Base-by-base conservation (phyloP, 2,888 invertebrate species). In the Apotomis capreana region DNA sequence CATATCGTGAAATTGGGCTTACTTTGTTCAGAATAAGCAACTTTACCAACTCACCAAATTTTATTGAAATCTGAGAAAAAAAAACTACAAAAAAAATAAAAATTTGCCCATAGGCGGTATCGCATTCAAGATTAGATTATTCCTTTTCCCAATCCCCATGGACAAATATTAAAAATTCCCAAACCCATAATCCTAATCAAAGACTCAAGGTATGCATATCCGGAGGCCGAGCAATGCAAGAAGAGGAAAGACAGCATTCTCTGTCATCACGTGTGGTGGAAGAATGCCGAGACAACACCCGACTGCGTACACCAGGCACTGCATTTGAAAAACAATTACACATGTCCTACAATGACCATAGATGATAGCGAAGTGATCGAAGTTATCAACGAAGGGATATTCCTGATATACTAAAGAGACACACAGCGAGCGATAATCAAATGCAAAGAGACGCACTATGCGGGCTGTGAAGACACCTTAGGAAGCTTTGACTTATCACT, bases 161-260 rank as follows among this genome's bases (percentile, higher is more conserved):
- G 44, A 44, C 44, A 44, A 44, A 44, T 44, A 3, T 44, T 44
- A 44, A 44, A 44, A 44, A 44, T 44, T 6, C 8, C 26, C 26
- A 44, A 44, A 44, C 44, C 44, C 44, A 44, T 44, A 5, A 44
- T 44, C 58, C 58, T 58, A 5, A 58, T 58, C 6, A 58, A 58
- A 58, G 58, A 58, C 58, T 36, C 58, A 10, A 15, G 36, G 36
- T 58, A 58, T 9, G 58, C 58, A 9, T 58, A 58, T 36, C 58
- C 37, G 36, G 26, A 10, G 8, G 5, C 36, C 36, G 9, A 9
- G 3, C 58, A 58, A 58, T 58, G 58, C 58, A 58, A 12, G 26
- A 58, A 8, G 26, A 58, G 12, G 26, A 9, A 58, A 12, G 12
- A 58, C 3, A 58, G 10, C 10, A 58, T 58, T 5, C 13, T 58